A percentile compares a stretch with the other conserved stretches of the same genome.
These are phyloP conservation scores for Poeciliopsis retropinna DNA, from an alignment of 2,113 vertebrate genomes.

Conservation along the genomic window DNA sequence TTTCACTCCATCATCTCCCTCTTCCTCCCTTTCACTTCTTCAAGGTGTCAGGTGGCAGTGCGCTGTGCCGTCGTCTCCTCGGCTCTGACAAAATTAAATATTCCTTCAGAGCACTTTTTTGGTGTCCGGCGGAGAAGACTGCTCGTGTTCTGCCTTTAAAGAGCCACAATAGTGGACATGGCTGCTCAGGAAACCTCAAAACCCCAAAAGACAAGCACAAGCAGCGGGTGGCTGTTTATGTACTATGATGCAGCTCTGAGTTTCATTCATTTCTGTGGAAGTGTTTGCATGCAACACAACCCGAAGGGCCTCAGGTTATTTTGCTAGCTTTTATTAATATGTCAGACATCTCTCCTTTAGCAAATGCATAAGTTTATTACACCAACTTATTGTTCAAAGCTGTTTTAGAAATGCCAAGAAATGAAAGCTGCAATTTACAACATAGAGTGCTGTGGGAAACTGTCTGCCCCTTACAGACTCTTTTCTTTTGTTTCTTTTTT, in stretches of 20 bases:
- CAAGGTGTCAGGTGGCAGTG: constrained; percentile 42
- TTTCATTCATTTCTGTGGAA: not conserved
- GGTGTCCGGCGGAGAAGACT: constrained; percentile 22
- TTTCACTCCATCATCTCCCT: not conserved
- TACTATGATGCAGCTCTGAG: not conserved
- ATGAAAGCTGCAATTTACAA: no score
- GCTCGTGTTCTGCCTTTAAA: constrained; percentile 52
- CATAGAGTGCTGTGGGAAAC: no score
- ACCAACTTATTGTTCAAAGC: no score
- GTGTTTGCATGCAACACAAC: not conserved
- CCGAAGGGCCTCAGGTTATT: not conserved
- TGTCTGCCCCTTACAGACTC: no score
- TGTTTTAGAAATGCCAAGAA: no score
- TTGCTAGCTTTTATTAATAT: not conserved
- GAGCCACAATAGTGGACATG: constrained; percentile 34
- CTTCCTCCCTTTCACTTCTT: constrained; percentile 4
- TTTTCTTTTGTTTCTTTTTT: no score
- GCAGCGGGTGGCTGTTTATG: not conserved
- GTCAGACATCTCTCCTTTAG: not conserved
- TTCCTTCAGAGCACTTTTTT: constrained; percentile 61
- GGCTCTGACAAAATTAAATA: constrained; percentile 61
- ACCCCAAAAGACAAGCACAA: not conserved
- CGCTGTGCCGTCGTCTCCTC: constrained; percentile 47
- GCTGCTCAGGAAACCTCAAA: constrained; percentile 8
- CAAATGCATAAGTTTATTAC: no score